A percentile compares a stretch with the other conserved stretches of the same genome.
Conservation (phyloP, 2,113 vertebrate genomes). For the Toxotes chatareus region DNA sequence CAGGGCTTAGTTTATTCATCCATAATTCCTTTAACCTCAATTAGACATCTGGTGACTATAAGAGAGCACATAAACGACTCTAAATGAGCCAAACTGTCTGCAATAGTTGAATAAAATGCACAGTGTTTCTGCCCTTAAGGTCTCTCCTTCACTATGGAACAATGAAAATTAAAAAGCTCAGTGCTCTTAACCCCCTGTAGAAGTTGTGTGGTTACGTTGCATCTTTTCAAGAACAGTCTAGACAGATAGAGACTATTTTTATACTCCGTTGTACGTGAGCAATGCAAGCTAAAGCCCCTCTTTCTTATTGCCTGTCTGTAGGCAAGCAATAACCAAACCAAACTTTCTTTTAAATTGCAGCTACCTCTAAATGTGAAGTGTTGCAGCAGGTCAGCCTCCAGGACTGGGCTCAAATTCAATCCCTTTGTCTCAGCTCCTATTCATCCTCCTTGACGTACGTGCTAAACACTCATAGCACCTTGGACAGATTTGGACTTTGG, state of each 20-base stretch:
- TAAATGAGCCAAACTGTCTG: conserved; percentile 61
- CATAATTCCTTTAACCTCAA: conserved; percentile 78
- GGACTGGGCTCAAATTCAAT: conserved; percentile 23
- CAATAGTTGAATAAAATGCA: conserved; percentile 49
- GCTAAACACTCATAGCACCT: conserved; percentile 5
- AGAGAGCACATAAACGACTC: conserved; percentile 63
- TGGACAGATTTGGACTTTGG: background rate
- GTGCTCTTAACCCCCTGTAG: conserved; percentile 10
- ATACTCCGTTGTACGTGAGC: conserved; percentile 7
- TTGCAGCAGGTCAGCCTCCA: conserved; percentile 14
- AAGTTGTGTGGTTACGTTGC: conserved; percentile 14
- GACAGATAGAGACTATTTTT: conserved; percentile 43
- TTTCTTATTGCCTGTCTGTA: conserved; percentile 18
- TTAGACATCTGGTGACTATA: conserved; percentile 76
- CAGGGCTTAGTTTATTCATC: conserved; percentile 75
- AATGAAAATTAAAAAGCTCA: conserved; percentile 49
- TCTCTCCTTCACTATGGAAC: conserved; percentile 43
- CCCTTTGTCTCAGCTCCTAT: conserved; percentile 26
- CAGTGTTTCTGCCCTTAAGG: conserved; percentile 42
- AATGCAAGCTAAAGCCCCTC: conserved; percentile 16
- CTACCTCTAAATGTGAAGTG: conserved; percentile 17
- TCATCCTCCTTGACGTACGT: conserved; percentile 31
- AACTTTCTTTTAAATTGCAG: conserved; percentile 39
- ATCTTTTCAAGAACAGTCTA: conserved; percentile 35
- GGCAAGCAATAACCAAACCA: conserved; percentile 35